Conservation (phyloP, 2,888 invertebrate species). For the Drosophila ezoana region DNA sequence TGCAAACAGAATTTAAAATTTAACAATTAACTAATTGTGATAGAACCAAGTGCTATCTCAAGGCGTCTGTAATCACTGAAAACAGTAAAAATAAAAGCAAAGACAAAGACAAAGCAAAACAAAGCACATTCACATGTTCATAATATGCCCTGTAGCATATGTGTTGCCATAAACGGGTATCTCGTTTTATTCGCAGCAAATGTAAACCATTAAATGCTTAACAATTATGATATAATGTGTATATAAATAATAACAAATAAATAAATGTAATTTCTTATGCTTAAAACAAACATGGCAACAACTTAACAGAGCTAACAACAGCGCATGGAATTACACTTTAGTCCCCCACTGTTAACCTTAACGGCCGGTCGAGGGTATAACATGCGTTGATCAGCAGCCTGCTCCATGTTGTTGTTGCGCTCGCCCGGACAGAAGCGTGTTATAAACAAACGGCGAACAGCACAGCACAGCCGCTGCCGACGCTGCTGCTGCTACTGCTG, state of each 20-base stretch:
- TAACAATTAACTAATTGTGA: conserved; percentile 48
- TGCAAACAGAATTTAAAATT: conserved; percentile 2
- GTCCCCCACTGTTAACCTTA: not conserved
- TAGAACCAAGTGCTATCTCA: conserved; percentile 37
- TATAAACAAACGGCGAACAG: conserved; percentile 17
- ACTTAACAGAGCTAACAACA: not conserved
- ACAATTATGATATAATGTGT: not conserved
- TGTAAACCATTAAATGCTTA: no score
- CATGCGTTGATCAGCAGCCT: conserved; percentile 12
- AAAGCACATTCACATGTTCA: conserved; percentile 14
- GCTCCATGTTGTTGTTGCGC: conserved; percentile 6
- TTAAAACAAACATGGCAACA: not conserved
- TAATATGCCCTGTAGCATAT: conserved; percentile 17
- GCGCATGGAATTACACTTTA: not conserved
- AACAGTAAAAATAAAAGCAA: not conserved
- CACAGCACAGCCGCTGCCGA: conserved; percentile 11
- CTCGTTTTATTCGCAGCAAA: not conserved
- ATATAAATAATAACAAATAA: not conserved
- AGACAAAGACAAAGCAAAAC: conserved; percentile 3
- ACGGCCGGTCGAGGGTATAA: conserved; percentile 12
- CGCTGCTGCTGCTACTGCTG: conserved; percentile 12
- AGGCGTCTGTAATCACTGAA: conserved; percentile 27
- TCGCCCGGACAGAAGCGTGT: conserved; percentile 11
- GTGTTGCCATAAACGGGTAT: not conserved
- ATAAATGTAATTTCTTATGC: not conserved